Evolutionary conservation across 2,797 vertebrate genomes (phyloP).

Genomic region (Psittacula echo): DNA sequence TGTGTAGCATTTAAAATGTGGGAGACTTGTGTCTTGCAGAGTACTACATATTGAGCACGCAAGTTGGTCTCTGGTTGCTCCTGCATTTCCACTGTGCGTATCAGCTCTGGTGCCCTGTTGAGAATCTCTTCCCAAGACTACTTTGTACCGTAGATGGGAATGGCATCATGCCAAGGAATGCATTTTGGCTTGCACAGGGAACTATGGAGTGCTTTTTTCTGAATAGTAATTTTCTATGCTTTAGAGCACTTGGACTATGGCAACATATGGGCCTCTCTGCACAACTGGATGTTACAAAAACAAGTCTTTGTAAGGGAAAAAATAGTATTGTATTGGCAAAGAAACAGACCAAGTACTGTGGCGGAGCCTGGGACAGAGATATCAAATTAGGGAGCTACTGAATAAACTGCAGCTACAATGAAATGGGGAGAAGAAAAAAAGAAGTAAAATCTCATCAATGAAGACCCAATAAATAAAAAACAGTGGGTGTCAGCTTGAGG

Average conservation of each 20-base stretch:
- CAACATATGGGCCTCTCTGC: background rate
- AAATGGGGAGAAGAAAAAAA: background rate
- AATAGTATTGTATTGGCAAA: background rate
- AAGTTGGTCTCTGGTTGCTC: background rate
- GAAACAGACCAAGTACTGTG: background rate
- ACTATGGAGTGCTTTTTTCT: background rate
- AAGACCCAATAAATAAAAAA: background rate
- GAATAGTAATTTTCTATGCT: background rate
- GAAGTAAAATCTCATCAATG: background rate
- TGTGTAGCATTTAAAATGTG: background rate
- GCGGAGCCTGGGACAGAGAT: background rate
- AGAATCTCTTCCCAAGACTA: background rate
- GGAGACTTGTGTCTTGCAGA: background rate
- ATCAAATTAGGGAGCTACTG: background rate
- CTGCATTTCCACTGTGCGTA: background rate
- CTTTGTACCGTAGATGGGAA: background rate
- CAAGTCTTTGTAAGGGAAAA: background rate
- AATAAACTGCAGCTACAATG: background rate
- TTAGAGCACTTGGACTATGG: background rate
- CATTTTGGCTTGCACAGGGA: background rate
- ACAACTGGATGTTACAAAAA: background rate
- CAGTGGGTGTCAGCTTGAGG: rapidly evolving
- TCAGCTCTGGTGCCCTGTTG: background rate
- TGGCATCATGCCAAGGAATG: background rate
- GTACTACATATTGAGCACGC: background rate